Evolutionary conservation across 2,888 invertebrate genomes (phyloP).

Genomic region (Epistrophe grossulariae): DNA sequence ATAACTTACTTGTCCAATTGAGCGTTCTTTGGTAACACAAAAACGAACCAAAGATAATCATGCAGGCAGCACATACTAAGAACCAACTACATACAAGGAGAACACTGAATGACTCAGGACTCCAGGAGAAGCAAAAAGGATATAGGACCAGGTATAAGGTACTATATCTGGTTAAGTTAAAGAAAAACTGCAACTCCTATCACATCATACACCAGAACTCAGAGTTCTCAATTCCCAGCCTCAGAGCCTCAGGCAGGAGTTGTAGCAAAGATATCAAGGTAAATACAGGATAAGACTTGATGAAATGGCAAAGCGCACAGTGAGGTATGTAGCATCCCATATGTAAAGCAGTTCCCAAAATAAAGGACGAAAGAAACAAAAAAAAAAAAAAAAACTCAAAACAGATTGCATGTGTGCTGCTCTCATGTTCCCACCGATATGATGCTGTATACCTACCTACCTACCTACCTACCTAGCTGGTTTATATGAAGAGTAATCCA

Average conservation of each 20-base stretch:
- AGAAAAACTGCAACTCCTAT: constrained; percentile 23
- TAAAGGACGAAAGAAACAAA: constrained; percentile 19
- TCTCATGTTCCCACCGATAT: constrained; percentile 42
- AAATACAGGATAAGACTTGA: constrained; percentile 74
- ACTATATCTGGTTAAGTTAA: constrained; percentile 4
- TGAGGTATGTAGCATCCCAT: constrained; percentile 32
- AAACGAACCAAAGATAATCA: constrained; percentile 63
- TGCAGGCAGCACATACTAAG: constrained; percentile 10
- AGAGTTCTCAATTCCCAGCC: background rate
- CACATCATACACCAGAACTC: constrained; percentile 17
- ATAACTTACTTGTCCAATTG: constrained; percentile 74
- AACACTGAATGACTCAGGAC: background rate
- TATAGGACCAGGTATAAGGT: background rate
- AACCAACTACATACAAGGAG: background rate
- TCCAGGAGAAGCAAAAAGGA: constrained; percentile 3
- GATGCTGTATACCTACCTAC: background rate
- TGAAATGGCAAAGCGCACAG: constrained; percentile 69
- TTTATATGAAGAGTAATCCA: constrained; percentile 66
- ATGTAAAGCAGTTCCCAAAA: constrained; percentile 66
- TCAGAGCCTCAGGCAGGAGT: constrained; percentile 13
- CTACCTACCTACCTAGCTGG: too few relatives aligned
- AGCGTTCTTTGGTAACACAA: constrained; percentile 70
- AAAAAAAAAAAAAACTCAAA: constrained; percentile 25
- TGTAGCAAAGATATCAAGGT: constrained; percentile 63
- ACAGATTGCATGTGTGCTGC: constrained; percentile 65